Percentiles rank a stretch among this genome's conserved stretches.
Conservation (phyloP, 2,113 vertebrate species). For the Albula glossodonta region DNA sequence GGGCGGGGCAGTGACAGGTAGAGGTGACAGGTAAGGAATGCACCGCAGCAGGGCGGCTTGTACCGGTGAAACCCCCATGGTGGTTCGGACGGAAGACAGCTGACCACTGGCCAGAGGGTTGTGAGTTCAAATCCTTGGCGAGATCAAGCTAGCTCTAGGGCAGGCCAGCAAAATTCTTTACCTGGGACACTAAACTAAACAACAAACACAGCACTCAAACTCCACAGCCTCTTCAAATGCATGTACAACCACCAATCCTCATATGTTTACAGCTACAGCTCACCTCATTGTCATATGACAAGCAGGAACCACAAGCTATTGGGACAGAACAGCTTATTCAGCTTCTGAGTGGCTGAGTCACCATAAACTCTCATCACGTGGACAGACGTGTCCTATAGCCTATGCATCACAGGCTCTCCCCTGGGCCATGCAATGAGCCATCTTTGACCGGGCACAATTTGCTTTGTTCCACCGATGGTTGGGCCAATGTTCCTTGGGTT, state of each 20-base stretch:
- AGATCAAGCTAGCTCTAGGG: neutral
- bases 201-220: neutral
- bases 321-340: too few species aligned
- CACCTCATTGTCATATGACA: too few species aligned
- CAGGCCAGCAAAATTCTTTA: neutral
- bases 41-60: neutral
- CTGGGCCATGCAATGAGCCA: too few species aligned
- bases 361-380: too few species aligned
- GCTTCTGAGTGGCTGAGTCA: too few species aligned
- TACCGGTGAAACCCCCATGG: neutral
- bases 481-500: too few species aligned
- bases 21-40: constrained; percentile 8
- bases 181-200: constrained; percentile 1
- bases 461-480: too few species aligned
- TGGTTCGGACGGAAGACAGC: neutral
- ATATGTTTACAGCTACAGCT: neutral
- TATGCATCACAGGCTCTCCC: too few species aligned
- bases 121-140: neutral
- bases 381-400: too few species aligned
- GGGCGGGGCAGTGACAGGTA: constrained; percentile 5
- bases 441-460: too few species aligned
- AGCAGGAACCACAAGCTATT: too few species aligned
- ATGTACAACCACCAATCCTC: neutral
- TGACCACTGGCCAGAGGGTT: constrained; percentile 4
- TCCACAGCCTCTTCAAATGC: neutral